phyloP scores from a whole-genome alignment of 2,113 vertebrate species.

The Gobius niger region DNA sequence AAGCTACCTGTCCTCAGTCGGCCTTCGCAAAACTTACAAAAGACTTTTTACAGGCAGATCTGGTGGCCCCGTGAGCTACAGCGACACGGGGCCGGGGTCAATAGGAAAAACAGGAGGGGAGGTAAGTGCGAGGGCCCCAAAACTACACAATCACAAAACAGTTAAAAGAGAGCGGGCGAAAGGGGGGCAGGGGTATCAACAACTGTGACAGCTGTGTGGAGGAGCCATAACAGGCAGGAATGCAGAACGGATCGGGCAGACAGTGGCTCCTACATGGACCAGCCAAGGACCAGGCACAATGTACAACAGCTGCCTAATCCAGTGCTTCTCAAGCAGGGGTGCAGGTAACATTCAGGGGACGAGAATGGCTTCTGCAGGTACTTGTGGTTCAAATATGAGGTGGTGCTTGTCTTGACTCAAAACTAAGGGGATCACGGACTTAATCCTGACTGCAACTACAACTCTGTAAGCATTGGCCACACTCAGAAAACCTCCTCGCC shows the following conservation, averaged over 20 bases:
- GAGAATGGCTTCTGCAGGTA: not conserved
- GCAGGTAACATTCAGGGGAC: not conserved
- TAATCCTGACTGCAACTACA: slow-evolving; percentile 6
- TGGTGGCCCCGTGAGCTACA: slow-evolving; percentile 1
- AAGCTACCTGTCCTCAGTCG: not conserved
- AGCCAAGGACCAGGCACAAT: slow-evolving; percentile 31
- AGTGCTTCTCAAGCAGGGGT: not conserved
- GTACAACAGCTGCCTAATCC: slow-evolving; percentile 67
- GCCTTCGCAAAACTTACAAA: not conserved
- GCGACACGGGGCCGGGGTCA: slow-evolving; percentile 43
- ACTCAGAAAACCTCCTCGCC: slow-evolving; percentile 16
- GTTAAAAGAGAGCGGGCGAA: slow-evolving; percentile 7
- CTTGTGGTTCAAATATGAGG: not conserved
- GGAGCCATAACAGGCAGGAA: slow-evolving; percentile 66
- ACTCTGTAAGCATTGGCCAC: slow-evolving; percentile 30
- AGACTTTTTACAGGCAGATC: slow-evolving; percentile 18
- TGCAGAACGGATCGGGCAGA: slow-evolving; percentile 69
- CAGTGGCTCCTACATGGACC: slow-evolving; percentile 45
- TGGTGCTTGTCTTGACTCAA: not conserved
- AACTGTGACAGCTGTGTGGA: slow-evolving; percentile 72
- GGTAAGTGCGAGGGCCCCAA: slow-evolving; percentile 22
- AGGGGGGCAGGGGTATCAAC: slow-evolving; percentile 49
- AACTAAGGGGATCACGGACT: slow-evolving; percentile 28
- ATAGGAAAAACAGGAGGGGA: slow-evolving; percentile 30
- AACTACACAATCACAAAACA: slow-evolving; percentile 14